Conservation (phyloP, 2,113 vertebrate species). For the Hydrolagus affinis region DNA sequence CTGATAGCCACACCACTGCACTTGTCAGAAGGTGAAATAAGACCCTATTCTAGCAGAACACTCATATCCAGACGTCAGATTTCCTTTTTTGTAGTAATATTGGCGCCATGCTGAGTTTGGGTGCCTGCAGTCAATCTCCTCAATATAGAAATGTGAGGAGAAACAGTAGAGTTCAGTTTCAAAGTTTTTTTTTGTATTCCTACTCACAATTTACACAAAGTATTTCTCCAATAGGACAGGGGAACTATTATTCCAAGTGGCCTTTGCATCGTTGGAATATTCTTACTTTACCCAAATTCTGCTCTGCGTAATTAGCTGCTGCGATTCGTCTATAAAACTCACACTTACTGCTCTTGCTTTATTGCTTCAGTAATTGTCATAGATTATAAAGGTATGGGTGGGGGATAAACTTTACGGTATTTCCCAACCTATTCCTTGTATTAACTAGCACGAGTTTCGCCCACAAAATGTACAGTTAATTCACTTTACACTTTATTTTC, state of each 20-base stretch:
- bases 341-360: too few species aligned
- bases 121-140: constrained; percentile 36
- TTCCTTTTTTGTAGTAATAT: constrained; percentile 42
- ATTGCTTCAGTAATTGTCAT: too few species aligned
- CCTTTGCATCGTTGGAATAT: background rate
- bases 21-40: constrained; percentile 54
- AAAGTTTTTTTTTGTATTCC: background rate
- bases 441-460: too few species aligned
- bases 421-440: too few species aligned
- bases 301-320: too few species aligned
- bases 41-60: constrained; percentile 54
- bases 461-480: too few species aligned
- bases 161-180: background rate
- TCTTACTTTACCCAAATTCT: background rate
- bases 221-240: background rate
- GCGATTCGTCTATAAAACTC: too few species aligned
- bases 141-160: constrained; percentile 36
- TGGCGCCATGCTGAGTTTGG: constrained; percentile 40
- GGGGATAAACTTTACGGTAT: too few species aligned
- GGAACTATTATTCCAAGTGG: background rate
- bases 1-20: constrained; percentile 48
- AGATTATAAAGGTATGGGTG: too few species aligned
- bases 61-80: constrained; percentile 55
- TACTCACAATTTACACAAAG: constrained; percentile 5
- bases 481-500: too few species aligned